Percentiles rank a stretch among this genome's conserved stretches.
phyloP scores from a whole-genome alignment of 2,888 invertebrate genomes.

The Dascillus cervinus region DNA sequence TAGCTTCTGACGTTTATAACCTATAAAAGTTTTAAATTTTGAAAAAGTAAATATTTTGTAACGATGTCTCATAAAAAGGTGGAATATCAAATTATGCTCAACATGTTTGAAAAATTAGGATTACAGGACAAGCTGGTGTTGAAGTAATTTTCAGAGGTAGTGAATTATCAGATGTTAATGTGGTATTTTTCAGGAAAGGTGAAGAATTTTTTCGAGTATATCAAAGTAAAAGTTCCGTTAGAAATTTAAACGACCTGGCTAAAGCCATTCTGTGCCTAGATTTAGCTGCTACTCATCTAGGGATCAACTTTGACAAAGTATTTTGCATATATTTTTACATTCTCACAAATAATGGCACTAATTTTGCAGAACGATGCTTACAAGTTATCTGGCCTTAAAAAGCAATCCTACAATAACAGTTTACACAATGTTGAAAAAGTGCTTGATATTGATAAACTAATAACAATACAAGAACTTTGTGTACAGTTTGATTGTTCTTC shows the following conservation, averaged over 20 bases:
- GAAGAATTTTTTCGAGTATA: constrained; percentile 47
- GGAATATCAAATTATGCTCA: too few relatives aligned
- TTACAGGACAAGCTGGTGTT: too few relatives aligned
- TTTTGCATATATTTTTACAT: constrained; percentile 13
- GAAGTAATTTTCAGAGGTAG: too few relatives aligned
- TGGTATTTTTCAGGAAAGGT: constrained; percentile 52
- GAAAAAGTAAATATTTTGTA: too few relatives aligned
- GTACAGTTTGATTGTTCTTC: constrained; percentile 48
- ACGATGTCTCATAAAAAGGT: too few relatives aligned
- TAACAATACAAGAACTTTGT: constrained; percentile 52
- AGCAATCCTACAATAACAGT: constrained; percentile 47
- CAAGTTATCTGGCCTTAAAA: constrained; percentile 51
- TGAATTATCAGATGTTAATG: too few relatives aligned
- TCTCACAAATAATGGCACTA: not conserved
- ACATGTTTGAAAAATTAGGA: too few relatives aligned
- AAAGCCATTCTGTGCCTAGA: constrained; percentile 56
- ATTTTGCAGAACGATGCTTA: constrained; percentile 49
- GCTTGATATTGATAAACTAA: constrained; percentile 48
- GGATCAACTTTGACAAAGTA: constrained; percentile 49
- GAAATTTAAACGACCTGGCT: constrained; percentile 49
- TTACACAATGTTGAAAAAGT: constrained; percentile 54
- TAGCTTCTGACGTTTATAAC: too few relatives aligned
- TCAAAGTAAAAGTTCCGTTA: constrained; percentile 41
- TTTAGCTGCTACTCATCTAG: constrained; percentile 47
- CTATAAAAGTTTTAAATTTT: too few relatives aligned